phyloP scores from a whole-genome alignment of 53 echinoderm and acorn worm genomes.

The Paracentrotus lividus region DNA sequence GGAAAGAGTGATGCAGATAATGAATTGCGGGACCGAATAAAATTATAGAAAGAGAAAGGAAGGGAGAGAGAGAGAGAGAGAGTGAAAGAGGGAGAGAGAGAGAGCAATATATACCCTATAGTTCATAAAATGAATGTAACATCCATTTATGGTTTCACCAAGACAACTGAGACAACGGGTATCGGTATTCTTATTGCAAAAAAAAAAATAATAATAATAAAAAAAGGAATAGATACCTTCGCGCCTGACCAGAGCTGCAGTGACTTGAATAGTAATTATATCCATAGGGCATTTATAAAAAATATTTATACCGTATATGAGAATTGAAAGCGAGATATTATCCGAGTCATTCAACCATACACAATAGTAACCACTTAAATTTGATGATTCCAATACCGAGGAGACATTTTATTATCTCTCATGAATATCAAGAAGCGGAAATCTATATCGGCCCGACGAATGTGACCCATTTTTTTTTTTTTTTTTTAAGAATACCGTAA shows the following conservation, averaged over 20 bases:
- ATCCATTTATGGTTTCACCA: neutral
- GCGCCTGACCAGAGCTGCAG: too few species aligned
- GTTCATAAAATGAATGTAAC: neutral
- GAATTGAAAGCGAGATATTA: neutral
- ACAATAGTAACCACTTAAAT: neutral
- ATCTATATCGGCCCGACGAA: neutral
- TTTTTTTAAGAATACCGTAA: conserved; percentile 17
- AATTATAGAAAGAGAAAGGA: neutral
- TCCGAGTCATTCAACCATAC: neutral
- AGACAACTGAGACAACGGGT: neutral
- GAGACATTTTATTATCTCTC: neutral
- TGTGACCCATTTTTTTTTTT: conserved; percentile 35
- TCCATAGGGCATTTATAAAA: neutral
- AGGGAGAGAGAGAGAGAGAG: neutral
- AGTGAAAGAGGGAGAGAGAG: neutral
- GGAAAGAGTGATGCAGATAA: too few species aligned
- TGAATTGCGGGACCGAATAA: neutral
- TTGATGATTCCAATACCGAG: neutral
- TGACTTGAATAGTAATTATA: neutral
- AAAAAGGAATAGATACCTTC: too few species aligned
- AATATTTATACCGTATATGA: too few species aligned
- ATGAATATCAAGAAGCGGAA: neutral
- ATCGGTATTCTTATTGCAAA: neutral
- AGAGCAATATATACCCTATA: neutral
- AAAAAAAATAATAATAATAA: too few species aligned